phyloP scores from a whole-genome alignment of 2,888 invertebrate species.

The Strigamia transsilvanica region DNA sequence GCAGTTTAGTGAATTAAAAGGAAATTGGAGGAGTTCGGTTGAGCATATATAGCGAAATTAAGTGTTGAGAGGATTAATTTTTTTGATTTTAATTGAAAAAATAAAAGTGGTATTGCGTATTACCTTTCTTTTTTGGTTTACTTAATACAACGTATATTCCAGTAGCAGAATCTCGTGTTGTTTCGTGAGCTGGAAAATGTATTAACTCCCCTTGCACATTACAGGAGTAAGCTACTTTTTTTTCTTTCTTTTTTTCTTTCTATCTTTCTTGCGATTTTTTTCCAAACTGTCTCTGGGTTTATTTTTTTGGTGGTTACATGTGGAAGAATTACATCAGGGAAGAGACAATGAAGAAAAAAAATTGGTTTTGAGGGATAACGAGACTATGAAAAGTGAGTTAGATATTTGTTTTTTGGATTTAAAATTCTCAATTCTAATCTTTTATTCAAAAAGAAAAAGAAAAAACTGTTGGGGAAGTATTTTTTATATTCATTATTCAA shows the following conservation, averaged over 20 bases:
- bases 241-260: neutral
- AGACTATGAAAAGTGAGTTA: slow-evolving; percentile 9
- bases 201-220: slow-evolving; percentile 39
- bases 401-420: neutral
- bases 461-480: no score
- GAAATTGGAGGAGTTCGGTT: neutral
- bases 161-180: slow-evolving; percentile 25
- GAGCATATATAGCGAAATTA: neutral
- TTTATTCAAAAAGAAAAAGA: neutral
- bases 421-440: neutral
- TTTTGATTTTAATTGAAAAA: neutral
- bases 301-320: slow-evolving; percentile 9
- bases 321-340: slow-evolving; percentile 36
- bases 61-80: neutral
- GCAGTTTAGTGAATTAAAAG: neutral
- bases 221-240: slow-evolving; percentile 26
- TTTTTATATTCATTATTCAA: no score
- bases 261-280: neutral
- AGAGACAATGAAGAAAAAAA: slow-evolving; percentile 36
- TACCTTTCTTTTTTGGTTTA: neutral
- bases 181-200: slow-evolving; percentile 26
- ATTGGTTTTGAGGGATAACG: neutral
- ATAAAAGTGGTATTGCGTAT: neutral
- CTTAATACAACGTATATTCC: slow-evolving; percentile 5
- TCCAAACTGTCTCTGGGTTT: slow-evolving; percentile 6